Evolutionary conservation across 2,113 vertebrate genomes (phyloP).

Genomic region (Neogobius melanostomus): DNA sequence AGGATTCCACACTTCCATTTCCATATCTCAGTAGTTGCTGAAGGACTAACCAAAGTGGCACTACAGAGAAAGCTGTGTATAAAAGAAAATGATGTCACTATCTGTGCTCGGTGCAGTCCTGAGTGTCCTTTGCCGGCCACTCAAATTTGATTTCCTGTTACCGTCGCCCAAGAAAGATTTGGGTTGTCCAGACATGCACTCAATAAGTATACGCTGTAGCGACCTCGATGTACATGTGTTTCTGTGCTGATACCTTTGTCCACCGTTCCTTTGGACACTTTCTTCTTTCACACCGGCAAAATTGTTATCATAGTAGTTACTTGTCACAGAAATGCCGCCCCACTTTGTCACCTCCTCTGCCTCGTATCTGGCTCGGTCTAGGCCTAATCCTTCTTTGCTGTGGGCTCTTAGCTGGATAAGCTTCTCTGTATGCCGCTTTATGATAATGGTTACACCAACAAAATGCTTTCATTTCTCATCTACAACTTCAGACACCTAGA

Average conservation of each 20-base stretch:
- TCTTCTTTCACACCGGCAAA: slow-evolving; percentile 1
- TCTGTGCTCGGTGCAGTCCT: background rate
- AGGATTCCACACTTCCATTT: background rate
- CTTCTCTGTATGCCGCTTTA: slow-evolving; percentile 4
- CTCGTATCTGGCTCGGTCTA: slow-evolving; percentile 8
- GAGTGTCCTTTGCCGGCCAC: slow-evolving; percentile 9
- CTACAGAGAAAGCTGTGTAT: background rate
- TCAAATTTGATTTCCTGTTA: slow-evolving; percentile 14
- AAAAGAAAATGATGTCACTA: slow-evolving; percentile 5
- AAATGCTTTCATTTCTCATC: background rate
- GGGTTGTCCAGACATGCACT: slow-evolving; percentile 6
- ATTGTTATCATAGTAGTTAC: slow-evolving; percentile 11
- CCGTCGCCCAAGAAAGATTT: background rate
- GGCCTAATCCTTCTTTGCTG: slow-evolving; percentile 8
- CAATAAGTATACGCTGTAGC: slow-evolving; percentile 4
- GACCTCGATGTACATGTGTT: slow-evolving; percentile 9
- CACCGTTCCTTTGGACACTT: background rate
- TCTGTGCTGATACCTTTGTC: slow-evolving; percentile 9
- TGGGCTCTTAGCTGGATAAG: slow-evolving; percentile 8
- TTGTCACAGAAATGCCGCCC: slow-evolving; percentile 5
- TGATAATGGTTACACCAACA: slow-evolving; percentile 6
- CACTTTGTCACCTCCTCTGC: slow-evolving; percentile 8
- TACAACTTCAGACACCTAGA: background rate
- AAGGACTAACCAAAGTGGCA: background rate
- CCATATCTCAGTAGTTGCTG: background rate